These are phyloP conservation scores for Agrotis ipsilon DNA, from an alignment of 2,888 invertebrate species.

Conservation along the genomic window DNA sequence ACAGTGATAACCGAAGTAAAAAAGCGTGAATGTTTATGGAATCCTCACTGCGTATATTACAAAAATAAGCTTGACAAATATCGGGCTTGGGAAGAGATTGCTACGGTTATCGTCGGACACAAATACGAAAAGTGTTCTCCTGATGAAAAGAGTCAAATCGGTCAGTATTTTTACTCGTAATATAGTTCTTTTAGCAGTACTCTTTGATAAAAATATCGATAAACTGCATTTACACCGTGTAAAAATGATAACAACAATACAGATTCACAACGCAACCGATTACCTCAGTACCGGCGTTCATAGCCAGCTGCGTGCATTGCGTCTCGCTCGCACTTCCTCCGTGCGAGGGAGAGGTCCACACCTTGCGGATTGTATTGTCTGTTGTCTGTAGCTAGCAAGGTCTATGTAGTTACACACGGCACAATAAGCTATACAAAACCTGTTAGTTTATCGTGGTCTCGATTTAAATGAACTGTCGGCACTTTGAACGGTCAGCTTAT, in stretches of 20 bases:
- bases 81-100: conserved; percentile 37
- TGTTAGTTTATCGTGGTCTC: too few species aligned
- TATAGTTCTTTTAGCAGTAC: neutral
- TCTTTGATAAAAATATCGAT: neutral
- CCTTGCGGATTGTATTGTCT: conserved; percentile 24
- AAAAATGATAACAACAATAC: neutral
- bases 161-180: conserved; percentile 21
- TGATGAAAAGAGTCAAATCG: conserved; percentile 1
- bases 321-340: conserved; percentile 6
- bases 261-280: neutral
- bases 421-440: too few species aligned
- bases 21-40: conserved; percentile 41
- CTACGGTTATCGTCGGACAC: conserved; percentile 11
- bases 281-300: neutral
- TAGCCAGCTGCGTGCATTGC: conserved; percentile 8
- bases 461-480: too few species aligned
- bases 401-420: too few species aligned
- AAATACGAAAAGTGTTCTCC: neutral
- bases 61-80: conserved; percentile 23
- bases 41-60: conserved; percentile 14
- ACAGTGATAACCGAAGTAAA: conserved; percentile 39
- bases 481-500: too few species aligned
- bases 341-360: conserved; percentile 9
- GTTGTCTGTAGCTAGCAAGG: conserved; percentile 5
- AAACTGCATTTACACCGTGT: neutral